Percentiles rank a stretch among this genome's conserved stretches.
phyloP scores from a whole-genome alignment of 1,140 invertebrate genomes.

The Zaprionus vittiger region DNA sequence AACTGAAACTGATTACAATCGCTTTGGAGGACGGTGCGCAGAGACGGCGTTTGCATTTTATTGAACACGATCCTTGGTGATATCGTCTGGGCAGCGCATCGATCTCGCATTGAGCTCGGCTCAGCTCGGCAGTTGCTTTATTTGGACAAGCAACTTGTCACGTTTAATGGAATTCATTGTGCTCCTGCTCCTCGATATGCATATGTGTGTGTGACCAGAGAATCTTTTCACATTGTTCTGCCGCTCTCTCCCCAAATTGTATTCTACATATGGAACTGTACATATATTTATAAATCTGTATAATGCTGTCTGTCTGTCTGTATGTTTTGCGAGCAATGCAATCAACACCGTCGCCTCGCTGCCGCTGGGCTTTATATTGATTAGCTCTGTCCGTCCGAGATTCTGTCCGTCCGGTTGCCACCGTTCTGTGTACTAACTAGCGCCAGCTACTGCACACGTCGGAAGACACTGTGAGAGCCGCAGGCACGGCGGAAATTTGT shows the following conservation, averaged over 20 bases:
- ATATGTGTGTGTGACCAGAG: slow-evolving; percentile 21
- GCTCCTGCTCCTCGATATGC: slow-evolving; percentile 39
- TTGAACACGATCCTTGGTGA: slow-evolving; percentile 76
- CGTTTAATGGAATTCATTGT: slow-evolving; percentile 73
- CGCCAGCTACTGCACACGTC: slow-evolving; percentile 70
- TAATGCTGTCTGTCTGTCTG: background rate
- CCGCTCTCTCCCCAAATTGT: slow-evolving; percentile 19
- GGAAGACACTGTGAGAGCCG: slow-evolving; percentile 25
- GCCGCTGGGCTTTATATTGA: slow-evolving; percentile 53
- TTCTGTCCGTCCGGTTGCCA: slow-evolving; percentile 69
- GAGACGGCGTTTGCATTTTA: slow-evolving; percentile 71
- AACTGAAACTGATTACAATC: slow-evolving; percentile 60
- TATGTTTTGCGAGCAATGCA: slow-evolving; percentile 37
- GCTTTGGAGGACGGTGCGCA: slow-evolving; percentile 5
- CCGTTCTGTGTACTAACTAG: slow-evolving; percentile 70
- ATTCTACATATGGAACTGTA: slow-evolving; percentile 12
- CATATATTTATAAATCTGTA: background rate
- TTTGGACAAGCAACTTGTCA: slow-evolving; percentile 82
- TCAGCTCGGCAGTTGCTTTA: slow-evolving; percentile 58
- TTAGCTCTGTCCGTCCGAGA: slow-evolving; percentile 75
- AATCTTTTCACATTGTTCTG: slow-evolving; percentile 14
- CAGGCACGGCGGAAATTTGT: slow-evolving; percentile 65
- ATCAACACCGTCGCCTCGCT: slow-evolving; percentile 41
- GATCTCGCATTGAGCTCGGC: slow-evolving; percentile 56
- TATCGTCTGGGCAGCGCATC: slow-evolving; percentile 25